Conservation (phyloP, 2,113 vertebrate genomes). For the Datnioides undecimradiatus region DNA sequence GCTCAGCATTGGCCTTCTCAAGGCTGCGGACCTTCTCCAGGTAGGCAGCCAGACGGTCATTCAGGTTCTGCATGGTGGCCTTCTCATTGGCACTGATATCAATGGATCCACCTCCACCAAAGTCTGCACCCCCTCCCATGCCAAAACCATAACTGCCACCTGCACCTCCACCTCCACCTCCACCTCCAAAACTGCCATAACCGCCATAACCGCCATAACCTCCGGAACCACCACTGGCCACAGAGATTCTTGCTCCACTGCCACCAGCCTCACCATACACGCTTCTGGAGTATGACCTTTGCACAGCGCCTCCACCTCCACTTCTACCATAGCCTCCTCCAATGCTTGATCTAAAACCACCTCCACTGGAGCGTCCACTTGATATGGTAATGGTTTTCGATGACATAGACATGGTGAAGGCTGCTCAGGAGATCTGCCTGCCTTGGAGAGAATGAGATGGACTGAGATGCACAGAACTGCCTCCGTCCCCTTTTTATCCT, state of each 20-base stretch:
- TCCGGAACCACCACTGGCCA: neutral
- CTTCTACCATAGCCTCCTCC: neutral
- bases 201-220: too few relatives aligned
- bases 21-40: conserved; percentile 89
- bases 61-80: conserved; percentile 94
- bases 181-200: neutral
- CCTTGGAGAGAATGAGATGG: conserved; percentile 54
- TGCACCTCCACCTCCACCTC: neutral
- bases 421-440: conserved; percentile 58
- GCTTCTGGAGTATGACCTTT: conserved; percentile 46
- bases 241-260: conserved; percentile 61
- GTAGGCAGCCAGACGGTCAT: conserved; percentile 91
- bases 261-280: conserved; percentile 72
- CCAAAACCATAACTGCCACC: too few relatives aligned
- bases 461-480: conserved; percentile 50
- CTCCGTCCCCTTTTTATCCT: conserved; percentile 73
- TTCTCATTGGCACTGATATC: conserved; percentile 87
- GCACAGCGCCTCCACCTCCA: neutral
- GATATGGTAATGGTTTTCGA: neutral
- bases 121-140: conserved; percentile 13
- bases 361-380: conserved; percentile 11
- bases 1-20: conserved; percentile 87
- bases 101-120: neutral
- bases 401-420: conserved; percentile 23
- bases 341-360: accelerated